Conservation (phyloP, 1,140 invertebrate genomes). For the Leptoteleia sp. region DNA sequence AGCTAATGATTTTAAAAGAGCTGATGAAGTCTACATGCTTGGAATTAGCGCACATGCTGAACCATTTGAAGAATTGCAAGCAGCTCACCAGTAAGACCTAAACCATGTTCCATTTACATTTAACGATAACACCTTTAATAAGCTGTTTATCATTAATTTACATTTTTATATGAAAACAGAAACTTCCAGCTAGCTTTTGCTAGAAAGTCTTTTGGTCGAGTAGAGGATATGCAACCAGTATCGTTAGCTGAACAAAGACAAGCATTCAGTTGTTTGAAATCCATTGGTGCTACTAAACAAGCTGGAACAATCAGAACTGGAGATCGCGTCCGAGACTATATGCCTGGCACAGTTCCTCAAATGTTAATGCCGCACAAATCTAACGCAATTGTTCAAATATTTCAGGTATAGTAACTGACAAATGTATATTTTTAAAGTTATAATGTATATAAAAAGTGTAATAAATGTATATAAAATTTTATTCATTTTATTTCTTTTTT, state of each 20-base stretch:
- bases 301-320: slow-evolving; percentile 81
- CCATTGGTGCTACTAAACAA: slow-evolving; percentile 83
- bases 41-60: slow-evolving; percentile 87
- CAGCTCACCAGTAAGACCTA: slow-evolving; percentile 85
- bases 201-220: slow-evolving; percentile 83
- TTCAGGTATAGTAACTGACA: slow-evolving; percentile 68
- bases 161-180: too few species aligned
- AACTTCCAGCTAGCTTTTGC: slow-evolving; percentile 84
- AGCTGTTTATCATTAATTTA: too few species aligned
- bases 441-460: too few species aligned
- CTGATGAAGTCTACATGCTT: slow-evolving; percentile 87
- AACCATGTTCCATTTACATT: too few species aligned
- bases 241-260: slow-evolving; percentile 85
- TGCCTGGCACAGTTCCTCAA: slow-evolving; percentile 76
- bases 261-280: slow-evolving; percentile 86
- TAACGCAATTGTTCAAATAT: slow-evolving; percentile 75
- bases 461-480: too few species aligned
- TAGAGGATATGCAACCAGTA: slow-evolving; percentile 82
- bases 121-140: too few species aligned
- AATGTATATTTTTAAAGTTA: too few species aligned
- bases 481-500: neutral
- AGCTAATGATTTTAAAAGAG: slow-evolving; percentile 87
- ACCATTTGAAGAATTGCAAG: slow-evolving; percentile 86
- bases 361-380: slow-evolving; percentile 67
- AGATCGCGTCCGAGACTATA: slow-evolving; percentile 75